phyloP scores from a whole-genome alignment of 2,888 invertebrate species.

The Eupsilia transversa region DNA sequence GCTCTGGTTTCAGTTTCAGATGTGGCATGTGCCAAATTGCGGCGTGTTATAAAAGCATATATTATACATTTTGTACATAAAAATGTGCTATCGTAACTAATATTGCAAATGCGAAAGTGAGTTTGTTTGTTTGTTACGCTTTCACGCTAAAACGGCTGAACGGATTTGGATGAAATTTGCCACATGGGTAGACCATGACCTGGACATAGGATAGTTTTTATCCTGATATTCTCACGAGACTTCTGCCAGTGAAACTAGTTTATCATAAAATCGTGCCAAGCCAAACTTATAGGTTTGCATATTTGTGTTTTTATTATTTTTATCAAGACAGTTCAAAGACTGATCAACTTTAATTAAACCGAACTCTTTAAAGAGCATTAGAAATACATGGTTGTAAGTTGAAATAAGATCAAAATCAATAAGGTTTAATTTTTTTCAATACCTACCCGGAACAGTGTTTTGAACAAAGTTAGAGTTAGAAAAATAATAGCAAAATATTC shows the following conservation, averaged over 20 bases:
- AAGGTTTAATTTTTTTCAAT: neutral
- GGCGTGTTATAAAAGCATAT: constrained; percentile 14
- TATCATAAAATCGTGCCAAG: neutral
- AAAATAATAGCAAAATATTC: neutral
- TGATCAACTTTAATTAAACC: neutral
- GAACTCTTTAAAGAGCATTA: no score
- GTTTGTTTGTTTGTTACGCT: no score
- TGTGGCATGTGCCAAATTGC: neutral
- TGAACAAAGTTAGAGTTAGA: neutral
- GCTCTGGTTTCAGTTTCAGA: constrained; percentile 10
- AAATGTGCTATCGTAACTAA: neutral
- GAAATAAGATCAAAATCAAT: neutral
- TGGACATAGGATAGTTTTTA: no score
- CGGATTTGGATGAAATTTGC: no score
- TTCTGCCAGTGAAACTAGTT: no score
- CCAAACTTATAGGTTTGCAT: neutral
- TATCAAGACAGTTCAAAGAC: neutral
- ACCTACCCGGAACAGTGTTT: neutral
- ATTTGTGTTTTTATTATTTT: neutral
- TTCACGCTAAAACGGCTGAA: no score
- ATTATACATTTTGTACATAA: neutral
- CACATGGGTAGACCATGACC: no score
- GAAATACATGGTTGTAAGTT: neutral
- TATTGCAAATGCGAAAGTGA: no score
- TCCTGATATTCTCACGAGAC: no score